Evolutionary conservation across 1,140 invertebrate genomes (phyloP).

Genomic region (Panagrolaimus sp.): DNA sequence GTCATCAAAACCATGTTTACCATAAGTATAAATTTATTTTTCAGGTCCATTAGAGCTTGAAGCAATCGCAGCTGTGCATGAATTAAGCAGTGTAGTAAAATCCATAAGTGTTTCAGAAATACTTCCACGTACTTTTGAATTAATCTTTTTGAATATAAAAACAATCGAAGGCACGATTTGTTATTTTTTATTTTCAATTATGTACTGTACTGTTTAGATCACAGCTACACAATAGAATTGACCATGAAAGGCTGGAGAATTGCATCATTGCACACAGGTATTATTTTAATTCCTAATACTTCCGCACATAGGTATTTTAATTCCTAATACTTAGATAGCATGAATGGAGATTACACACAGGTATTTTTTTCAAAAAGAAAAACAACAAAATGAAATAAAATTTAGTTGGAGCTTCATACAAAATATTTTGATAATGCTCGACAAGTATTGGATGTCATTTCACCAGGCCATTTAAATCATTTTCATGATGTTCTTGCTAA

Average conservation of each 20-base stretch:
- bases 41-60: slow-evolving; percentile 50
- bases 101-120: slow-evolving; percentile 55
- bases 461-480: slow-evolving; percentile 27
- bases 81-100: slow-evolving; percentile 31
- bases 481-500: slow-evolving; percentile 27
- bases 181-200: neutral
- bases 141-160: slow-evolving; percentile 57
- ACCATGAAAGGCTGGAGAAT: slow-evolving; percentile 58
- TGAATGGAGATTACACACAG: slow-evolving; percentile 55
- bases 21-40: too few relatives aligned
- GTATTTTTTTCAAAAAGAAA: slow-evolving; percentile 16
- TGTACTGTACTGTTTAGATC: slow-evolving; percentile 34
- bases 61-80: slow-evolving; percentile 56
- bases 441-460: slow-evolving; percentile 43
- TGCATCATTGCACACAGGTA: slow-evolving; percentile 47
- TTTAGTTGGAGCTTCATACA: slow-evolving; percentile 51
- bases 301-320: too few relatives aligned
- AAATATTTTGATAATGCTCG: slow-evolving; percentile 50
- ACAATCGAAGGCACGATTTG: slow-evolving; percentile 43
- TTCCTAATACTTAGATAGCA: too few relatives aligned
- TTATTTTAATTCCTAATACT: too few relatives aligned
- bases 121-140: slow-evolving; percentile 48
- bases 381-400: slow-evolving; percentile 5
- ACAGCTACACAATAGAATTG: slow-evolving; percentile 51
- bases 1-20: too few relatives aligned